Percentiles rank a stretch among this genome's conserved stretches.
phyloP scores from a whole-genome alignment of 2,113 vertebrate genomes.

The Fulmarus glacialis region DNA sequence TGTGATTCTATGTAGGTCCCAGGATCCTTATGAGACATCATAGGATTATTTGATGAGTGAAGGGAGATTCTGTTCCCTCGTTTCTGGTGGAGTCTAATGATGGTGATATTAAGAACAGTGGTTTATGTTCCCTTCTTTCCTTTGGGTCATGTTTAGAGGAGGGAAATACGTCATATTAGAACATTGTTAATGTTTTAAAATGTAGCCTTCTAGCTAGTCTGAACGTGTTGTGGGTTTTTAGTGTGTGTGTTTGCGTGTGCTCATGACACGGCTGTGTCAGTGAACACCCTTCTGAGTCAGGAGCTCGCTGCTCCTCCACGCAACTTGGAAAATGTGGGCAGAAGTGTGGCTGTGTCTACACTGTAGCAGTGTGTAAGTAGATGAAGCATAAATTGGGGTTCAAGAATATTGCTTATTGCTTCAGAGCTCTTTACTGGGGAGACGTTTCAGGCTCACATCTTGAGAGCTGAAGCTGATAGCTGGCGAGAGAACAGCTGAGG shows the following conservation, averaged over 20 bases:
- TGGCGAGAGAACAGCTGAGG: background rate
- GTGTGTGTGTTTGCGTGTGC: background rate
- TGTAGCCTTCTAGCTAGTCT: background rate
- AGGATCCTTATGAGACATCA: background rate
- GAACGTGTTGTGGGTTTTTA: background rate
- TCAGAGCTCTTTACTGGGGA: background rate
- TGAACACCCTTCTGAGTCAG: background rate
- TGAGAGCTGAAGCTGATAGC: background rate
- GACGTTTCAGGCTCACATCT: background rate
- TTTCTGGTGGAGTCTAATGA: background rate
- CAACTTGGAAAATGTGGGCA: no score
- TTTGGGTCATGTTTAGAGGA: background rate
- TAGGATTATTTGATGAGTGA: background rate
- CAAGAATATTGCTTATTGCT: background rate
- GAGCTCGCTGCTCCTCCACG: background rate
- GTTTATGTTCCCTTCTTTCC: background rate
- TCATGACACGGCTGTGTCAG: background rate
- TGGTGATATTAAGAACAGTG: background rate
- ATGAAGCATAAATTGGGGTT: background rate
- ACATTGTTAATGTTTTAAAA: background rate
- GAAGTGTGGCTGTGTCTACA: background rate
- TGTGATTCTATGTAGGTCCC: background rate
- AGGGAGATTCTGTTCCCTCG: background rate
- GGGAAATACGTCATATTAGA: background rate
- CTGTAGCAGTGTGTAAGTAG: background rate